Percentiles rank a stretch among this genome's conserved stretches.
Conservation (phyloP, 2,888 invertebrate species). For the Cyclophora punctaria region DNA sequence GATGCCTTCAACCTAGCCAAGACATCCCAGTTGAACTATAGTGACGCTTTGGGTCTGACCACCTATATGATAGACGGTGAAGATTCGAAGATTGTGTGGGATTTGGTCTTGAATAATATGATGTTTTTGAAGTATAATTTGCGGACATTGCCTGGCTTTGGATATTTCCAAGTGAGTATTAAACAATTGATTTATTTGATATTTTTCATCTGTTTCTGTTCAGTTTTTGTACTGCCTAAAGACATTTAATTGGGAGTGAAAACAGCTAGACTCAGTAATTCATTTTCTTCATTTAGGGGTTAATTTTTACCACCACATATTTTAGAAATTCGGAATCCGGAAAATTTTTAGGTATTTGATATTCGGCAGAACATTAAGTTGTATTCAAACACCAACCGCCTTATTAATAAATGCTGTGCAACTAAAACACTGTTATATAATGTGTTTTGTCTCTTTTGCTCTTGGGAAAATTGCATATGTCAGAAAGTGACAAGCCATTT, state of each 20-base stretch:
- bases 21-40: constrained; percentile 73
- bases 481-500: too few species aligned
- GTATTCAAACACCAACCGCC: too few species aligned
- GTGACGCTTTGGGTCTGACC: constrained; percentile 76
- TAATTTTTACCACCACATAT: too few species aligned
- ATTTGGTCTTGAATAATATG: constrained; percentile 73
- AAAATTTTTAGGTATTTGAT: too few species aligned
- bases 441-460: too few species aligned
- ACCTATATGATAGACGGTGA: constrained; percentile 77
- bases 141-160: constrained; percentile 64
- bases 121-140: constrained; percentile 66
- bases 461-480: too few species aligned
- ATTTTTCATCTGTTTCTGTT: background rate
- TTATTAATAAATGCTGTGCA: too few species aligned
- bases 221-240: too few species aligned
- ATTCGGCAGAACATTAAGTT: too few species aligned
- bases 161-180: constrained; percentile 57
- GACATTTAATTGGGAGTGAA: background rate
- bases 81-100: constrained; percentile 80
- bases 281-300: too few species aligned
- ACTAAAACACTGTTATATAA: too few species aligned
- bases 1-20: constrained; percentile 81
- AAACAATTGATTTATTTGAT: constrained; percentile 2
- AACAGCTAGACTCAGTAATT: background rate
- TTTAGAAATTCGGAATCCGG: too few species aligned